These are phyloP conservation scores for Platyscapa corneri DNA, from an alignment of 1,140 invertebrate genomes.

Conservation along the genomic window DNA sequence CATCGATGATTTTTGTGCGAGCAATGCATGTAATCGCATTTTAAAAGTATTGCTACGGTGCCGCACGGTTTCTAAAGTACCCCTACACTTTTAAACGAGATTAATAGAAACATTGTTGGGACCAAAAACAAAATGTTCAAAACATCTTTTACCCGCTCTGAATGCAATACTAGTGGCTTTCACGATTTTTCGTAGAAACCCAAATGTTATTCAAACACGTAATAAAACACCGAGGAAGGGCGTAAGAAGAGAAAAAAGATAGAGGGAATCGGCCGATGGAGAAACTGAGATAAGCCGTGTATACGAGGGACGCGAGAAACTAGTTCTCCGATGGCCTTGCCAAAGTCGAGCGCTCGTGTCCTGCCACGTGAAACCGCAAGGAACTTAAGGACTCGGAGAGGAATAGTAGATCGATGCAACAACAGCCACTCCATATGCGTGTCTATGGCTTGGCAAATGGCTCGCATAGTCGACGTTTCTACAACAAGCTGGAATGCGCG, in stretches of 20 bases:
- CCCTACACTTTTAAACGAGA: no score
- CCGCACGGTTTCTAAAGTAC: neutral
- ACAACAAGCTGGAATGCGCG: constrained; percentile 5
- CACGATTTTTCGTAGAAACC: constrained; percentile 28
- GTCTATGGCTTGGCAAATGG: neutral
- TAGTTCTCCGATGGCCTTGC: constrained; percentile 45
- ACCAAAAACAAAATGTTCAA: constrained; percentile 4
- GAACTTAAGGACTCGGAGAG: neutral
- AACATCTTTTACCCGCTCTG: neutral
- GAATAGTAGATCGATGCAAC: neutral
- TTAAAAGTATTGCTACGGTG: no score
- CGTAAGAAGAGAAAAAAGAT: neutral
- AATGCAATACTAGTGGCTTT: neutral
- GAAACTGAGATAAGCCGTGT: neutral
- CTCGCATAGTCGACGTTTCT: constrained; percentile 33
- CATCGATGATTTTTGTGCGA: no score
- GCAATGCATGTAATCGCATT: no score
- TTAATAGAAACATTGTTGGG: constrained; percentile 25
- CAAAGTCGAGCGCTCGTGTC: constrained; percentile 35
- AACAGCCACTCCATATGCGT: neutral
- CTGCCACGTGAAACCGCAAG: neutral
- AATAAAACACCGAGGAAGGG: constrained; percentile 9
- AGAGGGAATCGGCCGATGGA: constrained; percentile 28
- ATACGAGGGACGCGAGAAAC: neutral
- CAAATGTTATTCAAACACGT: constrained; percentile 42